Evolutionary conservation across 2,113 vertebrate species (phyloP).

Genomic region (Poeciliopsis retropinna): DNA sequence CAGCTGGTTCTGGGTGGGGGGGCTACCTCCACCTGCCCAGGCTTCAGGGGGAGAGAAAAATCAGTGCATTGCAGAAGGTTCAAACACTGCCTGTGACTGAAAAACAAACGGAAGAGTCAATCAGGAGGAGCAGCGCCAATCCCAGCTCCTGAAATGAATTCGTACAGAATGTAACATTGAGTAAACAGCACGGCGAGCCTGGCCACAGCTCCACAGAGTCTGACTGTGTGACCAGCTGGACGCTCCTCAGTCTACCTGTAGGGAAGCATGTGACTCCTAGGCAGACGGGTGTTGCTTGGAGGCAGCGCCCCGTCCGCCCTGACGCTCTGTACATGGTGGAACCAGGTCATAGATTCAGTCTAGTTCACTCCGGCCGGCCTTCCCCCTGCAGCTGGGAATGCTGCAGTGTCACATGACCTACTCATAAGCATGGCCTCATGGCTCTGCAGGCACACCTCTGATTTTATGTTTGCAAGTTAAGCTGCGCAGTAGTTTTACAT

Average conservation of each 20-base stretch:
- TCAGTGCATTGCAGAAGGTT: slow-evolving; percentile 77
- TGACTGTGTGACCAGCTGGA: neutral
- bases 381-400: slow-evolving; percentile 30
- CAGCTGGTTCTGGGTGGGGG: slow-evolving; percentile 62
- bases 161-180: slow-evolving; percentile 9
- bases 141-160: slow-evolving; percentile 23
- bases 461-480: slow-evolving; percentile 70
- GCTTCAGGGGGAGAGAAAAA: slow-evolving; percentile 35
- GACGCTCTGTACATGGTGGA: slow-evolving; percentile 33
- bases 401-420: slow-evolving; percentile 53
- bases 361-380: slow-evolving; percentile 74
- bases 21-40: slow-evolving; percentile 62
- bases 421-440: slow-evolving; percentile 40
- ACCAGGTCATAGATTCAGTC: slow-evolving; percentile 80
- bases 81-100: slow-evolving; percentile 55
- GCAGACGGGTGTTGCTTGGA: slow-evolving; percentile 68
- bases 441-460: slow-evolving; percentile 48
- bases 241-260: too few species aligned
- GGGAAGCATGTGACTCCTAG: slow-evolving; percentile 2
- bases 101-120: slow-evolving; percentile 41
- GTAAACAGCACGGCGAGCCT: slow-evolving; percentile 34
- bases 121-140: slow-evolving; percentile 34
- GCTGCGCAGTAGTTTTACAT: slow-evolving; percentile 77
- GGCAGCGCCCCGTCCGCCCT: slow-evolving; percentile 27
- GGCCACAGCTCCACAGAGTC: slow-evolving; percentile 32